Percentiles rank a stretch among this genome's conserved stretches.
These are phyloP conservation scores for Gymnodraco acuticeps DNA, from an alignment of 2,797 vertebrate genomes.

Conservation along the genomic window DNA sequence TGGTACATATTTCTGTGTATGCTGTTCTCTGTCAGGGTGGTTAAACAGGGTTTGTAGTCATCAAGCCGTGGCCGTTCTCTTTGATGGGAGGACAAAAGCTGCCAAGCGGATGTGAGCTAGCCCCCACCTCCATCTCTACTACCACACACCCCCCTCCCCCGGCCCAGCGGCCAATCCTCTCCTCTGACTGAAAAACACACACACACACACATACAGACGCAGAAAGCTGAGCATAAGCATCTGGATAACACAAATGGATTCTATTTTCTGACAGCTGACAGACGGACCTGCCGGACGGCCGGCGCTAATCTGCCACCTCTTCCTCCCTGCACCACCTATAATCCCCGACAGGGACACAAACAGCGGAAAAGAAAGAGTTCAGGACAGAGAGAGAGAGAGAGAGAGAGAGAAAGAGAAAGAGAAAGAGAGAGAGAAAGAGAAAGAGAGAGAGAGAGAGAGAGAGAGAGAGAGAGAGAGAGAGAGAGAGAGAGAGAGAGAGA, in stretches of 20 bases:
- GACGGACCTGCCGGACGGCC: conserved; percentile 71
- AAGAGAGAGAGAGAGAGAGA: neutral
- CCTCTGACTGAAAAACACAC: conserved; percentile 62
- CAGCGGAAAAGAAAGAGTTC: conserved; percentile 18
- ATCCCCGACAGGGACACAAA: conserved; percentile 70
- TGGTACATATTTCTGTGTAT: conserved; percentile 51
- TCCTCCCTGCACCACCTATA: conserved; percentile 61
- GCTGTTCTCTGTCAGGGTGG: conserved; percentile 44
- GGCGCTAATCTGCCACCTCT: conserved; percentile 76
- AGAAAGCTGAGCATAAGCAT: conserved; percentile 77
- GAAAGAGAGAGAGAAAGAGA: neutral
- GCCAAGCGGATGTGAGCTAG: conserved; percentile 69
- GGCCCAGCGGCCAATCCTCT: conserved; percentile 66
- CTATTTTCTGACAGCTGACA: conserved; percentile 83
- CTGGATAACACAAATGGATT: conserved; percentile 86
- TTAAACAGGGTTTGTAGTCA: conserved; percentile 52
- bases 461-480: no score
- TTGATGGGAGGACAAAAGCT: conserved; percentile 78
- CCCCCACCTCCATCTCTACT: conserved; percentile 33
- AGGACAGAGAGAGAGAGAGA: conserved; percentile 24
- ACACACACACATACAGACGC: conserved; percentile 44
- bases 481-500: neutral
- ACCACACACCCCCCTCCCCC: conserved; percentile 12
- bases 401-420: conserved; percentile 17
- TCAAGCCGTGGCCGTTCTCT: conserved; percentile 66